Conservation (phyloP, 2,113 vertebrate genomes). For the Osmerus mordax region DNA sequence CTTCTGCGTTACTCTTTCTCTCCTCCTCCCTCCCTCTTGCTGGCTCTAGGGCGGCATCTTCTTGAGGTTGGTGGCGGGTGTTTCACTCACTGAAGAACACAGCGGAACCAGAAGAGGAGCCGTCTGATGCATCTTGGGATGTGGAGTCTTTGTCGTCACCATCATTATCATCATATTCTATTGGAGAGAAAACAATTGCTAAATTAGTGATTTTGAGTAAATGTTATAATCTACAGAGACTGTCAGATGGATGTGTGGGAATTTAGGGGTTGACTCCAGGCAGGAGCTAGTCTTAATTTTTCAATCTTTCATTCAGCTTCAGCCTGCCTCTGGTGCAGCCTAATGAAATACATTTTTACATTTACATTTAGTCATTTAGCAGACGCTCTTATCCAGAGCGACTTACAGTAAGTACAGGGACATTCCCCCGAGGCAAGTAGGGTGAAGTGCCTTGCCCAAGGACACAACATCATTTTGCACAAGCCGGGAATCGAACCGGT, state of each 20-base stretch:
- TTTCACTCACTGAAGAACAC: slow-evolving; percentile 67
- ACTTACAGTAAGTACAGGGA: too few species aligned
- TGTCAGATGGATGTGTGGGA: too few species aligned
- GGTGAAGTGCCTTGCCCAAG: too few species aligned
- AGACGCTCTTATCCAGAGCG: too few species aligned
- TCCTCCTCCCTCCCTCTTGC: slow-evolving; percentile 5
- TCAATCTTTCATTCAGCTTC: not conserved
- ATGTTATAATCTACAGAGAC: too few species aligned
- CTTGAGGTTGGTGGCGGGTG: slow-evolving; percentile 24
- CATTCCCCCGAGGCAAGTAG: too few species aligned
- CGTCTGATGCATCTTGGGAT: slow-evolving; percentile 23
- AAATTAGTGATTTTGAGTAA: too few species aligned
- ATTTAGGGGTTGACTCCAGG: slow-evolving; percentile 11
- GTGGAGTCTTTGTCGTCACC: slow-evolving; percentile 22
- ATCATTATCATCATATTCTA: slow-evolving; percentile 47
- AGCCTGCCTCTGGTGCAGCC: too few species aligned
- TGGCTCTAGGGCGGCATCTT: slow-evolving; percentile 19
- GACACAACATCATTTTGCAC: too few species aligned
- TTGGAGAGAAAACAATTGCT: not conserved
- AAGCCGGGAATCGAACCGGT: too few species aligned
- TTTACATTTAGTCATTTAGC: too few species aligned
- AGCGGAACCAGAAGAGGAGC: slow-evolving; percentile 64
- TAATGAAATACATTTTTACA: too few species aligned
- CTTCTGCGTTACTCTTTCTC: slow-evolving; percentile 72
- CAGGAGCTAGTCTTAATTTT: not conserved